phyloP scores from a whole-genome alignment of 1,140 invertebrate genomes.

The Tigriopus japonicus region DNA sequence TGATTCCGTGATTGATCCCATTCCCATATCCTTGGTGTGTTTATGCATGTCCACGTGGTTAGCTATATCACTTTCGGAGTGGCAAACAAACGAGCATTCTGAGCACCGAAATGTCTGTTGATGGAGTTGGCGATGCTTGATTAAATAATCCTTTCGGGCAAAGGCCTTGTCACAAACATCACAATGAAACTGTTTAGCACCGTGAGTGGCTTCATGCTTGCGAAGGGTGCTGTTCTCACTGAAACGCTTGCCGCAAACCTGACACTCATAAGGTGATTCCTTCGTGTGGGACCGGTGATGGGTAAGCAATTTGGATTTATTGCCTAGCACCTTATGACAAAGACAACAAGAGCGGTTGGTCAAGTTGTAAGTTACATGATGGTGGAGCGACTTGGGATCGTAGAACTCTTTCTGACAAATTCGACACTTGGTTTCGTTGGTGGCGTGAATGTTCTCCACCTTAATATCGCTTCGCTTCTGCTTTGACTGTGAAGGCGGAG shows the following conservation, averaged over 20 bases:
- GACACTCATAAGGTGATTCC: slow-evolving; percentile 4
- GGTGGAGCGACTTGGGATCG: neutral
- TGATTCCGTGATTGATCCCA: too few relatives aligned
- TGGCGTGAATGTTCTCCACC: neutral
- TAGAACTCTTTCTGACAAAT: slow-evolving; percentile 10
- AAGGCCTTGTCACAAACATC: slow-evolving; percentile 9
- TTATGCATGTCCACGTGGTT: slow-evolving; percentile 2
- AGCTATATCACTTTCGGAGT: neutral
- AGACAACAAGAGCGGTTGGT: neutral
- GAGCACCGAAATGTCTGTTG: slow-evolving; percentile 9
- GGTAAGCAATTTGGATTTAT: neutral
- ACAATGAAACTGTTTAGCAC: slow-evolving; percentile 3
- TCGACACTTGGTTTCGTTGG: neutral
- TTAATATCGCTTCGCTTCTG: neutral
- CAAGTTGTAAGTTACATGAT: neutral
- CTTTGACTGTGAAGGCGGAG: neutral
- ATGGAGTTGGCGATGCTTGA: neutral
- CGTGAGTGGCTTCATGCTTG: slow-evolving; percentile 5
- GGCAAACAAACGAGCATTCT: slow-evolving; percentile 6
- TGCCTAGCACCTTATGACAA: neutral
- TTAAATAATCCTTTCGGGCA: slow-evolving; percentile 9
- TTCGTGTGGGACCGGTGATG: slow-evolving; percentile 8
- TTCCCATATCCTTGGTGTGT: neutral
- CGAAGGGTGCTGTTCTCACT: neutral
- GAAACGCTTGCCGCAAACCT: neutral